Evolutionary conservation across 2,888 invertebrate species (phyloP), one percentile per base, ranked within the genome.

Genomic region (Sceliomorpha sp.): DNA sequence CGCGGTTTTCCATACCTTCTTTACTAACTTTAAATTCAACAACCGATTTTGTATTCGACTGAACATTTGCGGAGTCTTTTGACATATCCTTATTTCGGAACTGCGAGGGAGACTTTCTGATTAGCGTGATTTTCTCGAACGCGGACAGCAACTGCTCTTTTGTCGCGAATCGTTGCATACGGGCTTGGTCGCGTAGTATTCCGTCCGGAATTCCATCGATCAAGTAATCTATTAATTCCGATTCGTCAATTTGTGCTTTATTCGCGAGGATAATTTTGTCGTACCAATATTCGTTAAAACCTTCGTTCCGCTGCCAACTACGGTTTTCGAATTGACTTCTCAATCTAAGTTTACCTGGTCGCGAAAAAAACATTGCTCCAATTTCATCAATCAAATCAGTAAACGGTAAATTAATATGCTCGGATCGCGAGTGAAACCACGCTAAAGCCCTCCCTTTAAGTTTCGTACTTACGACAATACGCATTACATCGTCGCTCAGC

Each of bases 181-280:
- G 17, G 1, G 55, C 37, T 7, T 20, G 17, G 15, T 53, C 40
- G 8, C 17, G 12, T 1, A 36, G 12, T 8, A 7, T 17, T 24
- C 34, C 51, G 31, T 62, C 32, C 10, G 50, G 36, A 6, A 62
- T 62, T 9, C 39, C 45, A 1, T 53, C 62, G 26, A 62, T 53
- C 1, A 62, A 8, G 39, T 26, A 50, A 17, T 32, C 42, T 2
- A 55, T 29, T 2, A 42, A 8, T 7, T 62, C 51, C 0, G 9
- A 7, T 15, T 63, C 48, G 17, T 39, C 42, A 36, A 63, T 48
- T 10, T 24, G 14, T 13, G 15, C 34, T 39, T 48, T 47, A 17
- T 55, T 63, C 7, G 47, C 63, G 6, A 63, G 37, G 24, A 63
- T 63, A 1, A 55, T 29, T 59, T 66, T 50, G 0, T 66, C 37